Conservation (phyloP, 2,113 vertebrate genomes). For the Apteryx mantelli region DNA sequence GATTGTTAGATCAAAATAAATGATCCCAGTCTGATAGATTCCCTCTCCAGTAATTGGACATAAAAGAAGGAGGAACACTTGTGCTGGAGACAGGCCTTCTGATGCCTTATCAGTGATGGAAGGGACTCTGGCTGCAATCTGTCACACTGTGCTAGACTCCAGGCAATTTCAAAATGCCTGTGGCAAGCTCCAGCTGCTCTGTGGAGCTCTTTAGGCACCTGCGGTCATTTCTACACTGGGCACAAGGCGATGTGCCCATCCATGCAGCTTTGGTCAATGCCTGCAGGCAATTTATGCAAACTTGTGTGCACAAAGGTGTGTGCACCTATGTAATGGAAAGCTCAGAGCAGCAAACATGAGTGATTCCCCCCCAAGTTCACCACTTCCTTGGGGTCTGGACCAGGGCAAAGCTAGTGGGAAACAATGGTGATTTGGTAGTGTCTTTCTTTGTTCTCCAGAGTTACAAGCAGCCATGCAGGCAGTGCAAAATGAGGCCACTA, state of each 20-base stretch:
- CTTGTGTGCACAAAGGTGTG: neutral
- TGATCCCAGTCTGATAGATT: neutral
- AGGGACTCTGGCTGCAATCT: neutral
- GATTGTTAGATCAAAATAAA: neutral
- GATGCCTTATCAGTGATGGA: neutral
- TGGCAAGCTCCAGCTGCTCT: neutral
- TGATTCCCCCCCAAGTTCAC: neutral
- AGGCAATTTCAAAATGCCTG: neutral
- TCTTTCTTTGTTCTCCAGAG: neutral
- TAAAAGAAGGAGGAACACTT: neutral
- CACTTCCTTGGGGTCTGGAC: neutral
- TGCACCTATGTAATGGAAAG: neutral
- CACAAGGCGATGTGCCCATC: neutral
- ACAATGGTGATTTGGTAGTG: neutral
- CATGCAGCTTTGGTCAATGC: neutral
- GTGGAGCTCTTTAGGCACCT: neutral
- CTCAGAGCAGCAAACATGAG: neutral
- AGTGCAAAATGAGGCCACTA: neutral
- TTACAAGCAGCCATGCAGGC: neutral
- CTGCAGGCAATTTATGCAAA: neutral
- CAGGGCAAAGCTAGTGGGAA: neutral
- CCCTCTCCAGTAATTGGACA: neutral
- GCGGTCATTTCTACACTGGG: neutral
- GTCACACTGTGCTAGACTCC: neutral
- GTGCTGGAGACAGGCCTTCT: neutral